A percentile compares a stretch with the other conserved stretches of the same genome.
Evolutionary conservation across 2,888 invertebrate species (phyloP).

Genomic region (Bombylius major): DNA sequence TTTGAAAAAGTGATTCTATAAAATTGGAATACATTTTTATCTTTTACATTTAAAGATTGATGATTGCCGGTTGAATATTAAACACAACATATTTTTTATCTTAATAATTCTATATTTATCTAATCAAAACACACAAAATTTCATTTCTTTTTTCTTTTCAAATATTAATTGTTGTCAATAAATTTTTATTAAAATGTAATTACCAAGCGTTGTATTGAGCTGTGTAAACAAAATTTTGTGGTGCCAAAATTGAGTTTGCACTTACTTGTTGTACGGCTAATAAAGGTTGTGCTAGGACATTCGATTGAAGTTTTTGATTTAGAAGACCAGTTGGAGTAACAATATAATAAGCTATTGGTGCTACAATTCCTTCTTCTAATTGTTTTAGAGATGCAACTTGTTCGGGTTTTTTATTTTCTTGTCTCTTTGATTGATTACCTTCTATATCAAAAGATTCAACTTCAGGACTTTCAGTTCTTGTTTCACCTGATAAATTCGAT

Average conservation of each 20-base stretch:
- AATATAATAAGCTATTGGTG: not conserved
- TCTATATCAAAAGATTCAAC: conserved; percentile 2
- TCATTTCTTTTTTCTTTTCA: no score
- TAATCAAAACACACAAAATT: no score
- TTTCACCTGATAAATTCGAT: not conserved
- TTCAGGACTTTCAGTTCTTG: not conserved
- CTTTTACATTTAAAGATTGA: no score
- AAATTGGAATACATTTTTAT: no score
- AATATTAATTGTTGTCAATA: no score
- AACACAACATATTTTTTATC: no score
- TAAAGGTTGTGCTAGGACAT: not conserved
- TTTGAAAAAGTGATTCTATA: no score
- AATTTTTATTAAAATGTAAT: no score
- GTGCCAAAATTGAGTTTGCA: not conserved
- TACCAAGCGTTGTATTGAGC: no score
- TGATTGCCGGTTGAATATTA: no score
- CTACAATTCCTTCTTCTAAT: not conserved
- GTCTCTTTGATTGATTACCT: not conserved
- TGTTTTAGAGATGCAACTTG: not conserved
- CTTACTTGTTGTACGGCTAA: not conserved
- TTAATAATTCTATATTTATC: no score
- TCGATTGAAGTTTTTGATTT: not conserved
- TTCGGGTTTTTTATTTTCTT: not conserved
- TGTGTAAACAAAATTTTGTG: not conserved
- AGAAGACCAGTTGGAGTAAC: not conserved